Evolutionary conservation across 2,797 vertebrate species (phyloP).

Genomic region (Geotria australis): DNA sequence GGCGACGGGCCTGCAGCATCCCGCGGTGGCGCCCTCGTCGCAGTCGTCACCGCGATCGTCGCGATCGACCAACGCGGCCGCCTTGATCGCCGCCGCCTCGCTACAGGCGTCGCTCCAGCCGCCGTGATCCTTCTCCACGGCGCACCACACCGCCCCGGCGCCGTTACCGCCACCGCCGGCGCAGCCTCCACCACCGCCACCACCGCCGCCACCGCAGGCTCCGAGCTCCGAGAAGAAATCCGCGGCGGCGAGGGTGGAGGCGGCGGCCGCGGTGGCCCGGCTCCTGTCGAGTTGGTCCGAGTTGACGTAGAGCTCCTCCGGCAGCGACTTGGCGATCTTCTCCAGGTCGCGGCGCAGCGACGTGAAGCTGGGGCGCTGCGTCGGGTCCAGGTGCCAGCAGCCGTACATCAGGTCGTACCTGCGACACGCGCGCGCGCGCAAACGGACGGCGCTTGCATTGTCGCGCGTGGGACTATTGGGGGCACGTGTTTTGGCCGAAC

Average conservation of each 20-base stretch:
- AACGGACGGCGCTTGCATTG: too few relatives aligned
- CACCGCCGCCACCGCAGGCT: too few relatives aligned
- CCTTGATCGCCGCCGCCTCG: background rate
- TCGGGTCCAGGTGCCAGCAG: conserved; percentile 54
- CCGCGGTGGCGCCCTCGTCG: background rate
- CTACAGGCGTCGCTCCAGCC: background rate
- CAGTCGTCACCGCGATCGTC: too few relatives aligned
- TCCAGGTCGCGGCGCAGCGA: conserved; percentile 33
- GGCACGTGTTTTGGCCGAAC: too few relatives aligned
- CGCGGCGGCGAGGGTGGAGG: too few relatives aligned
- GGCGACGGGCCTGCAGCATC: background rate
- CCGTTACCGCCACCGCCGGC: too few relatives aligned
- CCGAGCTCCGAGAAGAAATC: too few relatives aligned
- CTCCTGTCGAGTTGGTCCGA: conserved; percentile 16
- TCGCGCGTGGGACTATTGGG: too few relatives aligned
- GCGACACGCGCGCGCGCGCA: background rate
- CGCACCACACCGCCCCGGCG: too few relatives aligned
- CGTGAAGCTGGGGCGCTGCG: conserved; percentile 37
- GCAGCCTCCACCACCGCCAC: too few relatives aligned
- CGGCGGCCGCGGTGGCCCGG: background rate
- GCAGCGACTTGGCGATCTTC: conserved; percentile 35
- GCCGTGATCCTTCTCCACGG: background rate
- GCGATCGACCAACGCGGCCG: too few relatives aligned
- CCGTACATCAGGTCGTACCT: conserved; percentile 53
- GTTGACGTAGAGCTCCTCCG: conserved; percentile 67